Conservation (phyloP, 2,797 vertebrate genomes). For the Spinibarbus caldwelli region DNA sequence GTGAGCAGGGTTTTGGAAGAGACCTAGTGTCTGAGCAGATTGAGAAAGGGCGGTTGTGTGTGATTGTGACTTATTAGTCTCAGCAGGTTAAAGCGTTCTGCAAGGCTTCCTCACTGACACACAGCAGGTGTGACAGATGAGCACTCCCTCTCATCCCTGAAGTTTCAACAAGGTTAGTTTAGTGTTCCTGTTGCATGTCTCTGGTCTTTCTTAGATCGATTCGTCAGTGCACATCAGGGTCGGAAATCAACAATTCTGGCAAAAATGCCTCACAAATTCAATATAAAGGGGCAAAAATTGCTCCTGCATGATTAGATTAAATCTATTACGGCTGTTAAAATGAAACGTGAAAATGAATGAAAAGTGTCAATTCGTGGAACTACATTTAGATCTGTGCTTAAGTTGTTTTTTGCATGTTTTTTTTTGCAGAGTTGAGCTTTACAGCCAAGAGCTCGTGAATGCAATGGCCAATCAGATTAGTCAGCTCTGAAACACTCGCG, state of each 20-base stretch:
- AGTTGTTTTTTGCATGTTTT: not conserved
- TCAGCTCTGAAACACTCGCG: too few species aligned
- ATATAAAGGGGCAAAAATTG: not conserved
- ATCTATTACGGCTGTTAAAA: not conserved
- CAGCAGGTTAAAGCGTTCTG: conserved; percentile 1
- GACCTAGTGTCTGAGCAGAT: not conserved
- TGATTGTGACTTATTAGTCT: not conserved
- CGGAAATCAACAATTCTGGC: not conserved
- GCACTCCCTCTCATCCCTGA: not conserved
- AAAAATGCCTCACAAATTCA: not conserved
- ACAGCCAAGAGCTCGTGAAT: not conserved
- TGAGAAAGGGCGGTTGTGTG: not conserved
- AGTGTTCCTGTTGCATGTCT: not conserved
- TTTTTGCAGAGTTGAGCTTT: not conserved
- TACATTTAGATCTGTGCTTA: too few species aligned
- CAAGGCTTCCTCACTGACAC: conserved; percentile 1
- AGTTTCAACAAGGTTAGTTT: conserved; percentile 4
- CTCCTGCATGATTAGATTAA: not conserved
- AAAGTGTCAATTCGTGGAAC: too few species aligned
- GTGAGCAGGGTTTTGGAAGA: too few species aligned
- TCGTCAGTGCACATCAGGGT: not conserved
- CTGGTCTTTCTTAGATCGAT: not conserved
- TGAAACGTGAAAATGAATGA: too few species aligned
- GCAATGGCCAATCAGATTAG: not conserved
- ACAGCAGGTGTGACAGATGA: conserved; percentile 16